Base-by-base conservation (phyloP, 2,888 invertebrate genomes). In the Lydus trimaculatus region DNA sequence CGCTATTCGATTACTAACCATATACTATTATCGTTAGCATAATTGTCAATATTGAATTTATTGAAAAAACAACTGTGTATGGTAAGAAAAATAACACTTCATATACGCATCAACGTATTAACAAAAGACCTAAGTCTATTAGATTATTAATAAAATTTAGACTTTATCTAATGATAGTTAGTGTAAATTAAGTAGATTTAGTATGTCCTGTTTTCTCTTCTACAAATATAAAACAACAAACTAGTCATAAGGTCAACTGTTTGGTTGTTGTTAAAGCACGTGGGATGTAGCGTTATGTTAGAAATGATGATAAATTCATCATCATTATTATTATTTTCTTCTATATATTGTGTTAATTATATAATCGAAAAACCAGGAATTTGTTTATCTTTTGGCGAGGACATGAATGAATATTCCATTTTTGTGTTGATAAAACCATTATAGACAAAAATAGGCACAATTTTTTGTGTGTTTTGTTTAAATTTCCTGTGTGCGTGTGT, bases 301-400 rank as follows among this genome's bases (percentile, higher is more conserved):
- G 23, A 52, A 52, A 52, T 60, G 62, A 62, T 66, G 69, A 69
- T 69, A 69, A 70, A 69, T 6, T 23, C 23, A 48, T 20, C 20
- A 48, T 48, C 20, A 48, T 20, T 48, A 48, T 48, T 20, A 48
- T 20, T 48, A 9, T 48, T 48, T 8, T 48, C 6, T 20, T 48
- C 7, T 9, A 48, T 20, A 52, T 52, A n/a, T 17, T 4, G 17
- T 23, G 20, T 65, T 63, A 36, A 70, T 75, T 75, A 72, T 67
- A 70, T 75, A 75, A 75, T 73, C 70, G 72, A 70, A 64, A 73
- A 72, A 72, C 70, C 72, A 73, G 72, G 72, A 75, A 75, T 73
- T 71, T 67, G 68, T 71, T 69, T 73, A 68, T 70, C 69, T 66
- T 73, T 66, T 65, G 59, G 8, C 43, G n/a, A 69, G 67, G 70